These are phyloP conservation scores for Orientallactaga sibirica DNA, from an alignment of 2,797 vertebrate species.

Conservation along the genomic window DNA sequence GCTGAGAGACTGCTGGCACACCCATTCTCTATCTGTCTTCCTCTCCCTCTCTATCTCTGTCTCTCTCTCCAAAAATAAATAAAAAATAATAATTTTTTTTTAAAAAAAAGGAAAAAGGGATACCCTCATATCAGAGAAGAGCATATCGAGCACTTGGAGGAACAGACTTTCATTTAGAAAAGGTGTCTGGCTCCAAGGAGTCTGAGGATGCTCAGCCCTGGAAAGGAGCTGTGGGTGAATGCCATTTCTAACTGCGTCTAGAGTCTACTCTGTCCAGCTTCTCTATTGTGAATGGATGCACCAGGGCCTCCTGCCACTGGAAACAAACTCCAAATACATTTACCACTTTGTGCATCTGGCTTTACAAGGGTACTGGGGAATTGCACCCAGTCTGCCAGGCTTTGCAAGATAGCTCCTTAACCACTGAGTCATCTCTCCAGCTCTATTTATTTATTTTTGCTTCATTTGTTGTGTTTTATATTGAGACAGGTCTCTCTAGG, in stretches of 20 bases:
- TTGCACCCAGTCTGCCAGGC: too few relatives aligned
- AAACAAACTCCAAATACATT: too few relatives aligned
- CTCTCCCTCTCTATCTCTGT: too few relatives aligned
- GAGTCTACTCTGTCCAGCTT: neutral
- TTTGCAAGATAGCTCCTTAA: too few relatives aligned
- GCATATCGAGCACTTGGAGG: neutral
- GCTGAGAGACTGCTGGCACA: too few relatives aligned
- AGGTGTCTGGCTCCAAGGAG: neutral
- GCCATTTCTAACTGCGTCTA: neutral
- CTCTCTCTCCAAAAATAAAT: too few relatives aligned
- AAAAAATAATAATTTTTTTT: neutral
- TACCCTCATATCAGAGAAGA: neutral
- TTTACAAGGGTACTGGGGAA: too few relatives aligned
- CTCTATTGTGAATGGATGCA: neutral
- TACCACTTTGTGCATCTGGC: too few relatives aligned
- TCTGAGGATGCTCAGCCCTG: neutral
- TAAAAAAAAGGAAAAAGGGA: neutral
- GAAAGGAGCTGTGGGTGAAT: too few relatives aligned
- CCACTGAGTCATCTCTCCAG: too few relatives aligned
- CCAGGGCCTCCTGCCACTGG: too few relatives aligned
- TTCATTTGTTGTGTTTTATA: neutral
- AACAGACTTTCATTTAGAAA: constrained; percentile 5
- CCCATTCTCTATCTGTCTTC: too few relatives aligned
- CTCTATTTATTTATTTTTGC: neutral
- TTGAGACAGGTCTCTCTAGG: neutral